Conservation (phyloP, 2,113 vertebrate species). For the Melozone crissalis region DNA sequence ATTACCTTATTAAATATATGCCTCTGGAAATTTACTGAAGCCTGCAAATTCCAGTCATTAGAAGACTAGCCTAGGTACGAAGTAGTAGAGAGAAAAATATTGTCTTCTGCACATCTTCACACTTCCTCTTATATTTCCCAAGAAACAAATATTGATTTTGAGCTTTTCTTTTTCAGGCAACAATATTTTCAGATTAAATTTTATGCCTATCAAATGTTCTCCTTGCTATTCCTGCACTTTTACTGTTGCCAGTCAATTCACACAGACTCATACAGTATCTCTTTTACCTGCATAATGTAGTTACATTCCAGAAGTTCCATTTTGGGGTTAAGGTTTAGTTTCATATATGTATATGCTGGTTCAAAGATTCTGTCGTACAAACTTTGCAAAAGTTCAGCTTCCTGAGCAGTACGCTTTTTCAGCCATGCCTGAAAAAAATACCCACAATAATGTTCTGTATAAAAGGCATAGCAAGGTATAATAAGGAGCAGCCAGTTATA, state of each 20-base stretch:
- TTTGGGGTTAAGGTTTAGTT: constrained; percentile 73
- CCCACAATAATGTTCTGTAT: not conserved
- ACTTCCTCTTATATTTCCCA: not conserved
- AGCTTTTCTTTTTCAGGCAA: not conserved
- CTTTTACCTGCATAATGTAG: constrained; percentile 78
- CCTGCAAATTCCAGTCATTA: not conserved
- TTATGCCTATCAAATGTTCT: not conserved
- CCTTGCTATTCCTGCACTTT: not conserved
- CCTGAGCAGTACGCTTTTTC: constrained; percentile 74
- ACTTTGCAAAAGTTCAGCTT: constrained; percentile 71
- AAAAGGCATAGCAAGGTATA: not conserved
- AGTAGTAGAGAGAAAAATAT: not conserved
- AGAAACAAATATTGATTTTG: not conserved
- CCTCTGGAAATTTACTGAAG: not conserved
- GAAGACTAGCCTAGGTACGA: not conserved
- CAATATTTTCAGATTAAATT: not conserved
- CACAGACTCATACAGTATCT: not conserved
- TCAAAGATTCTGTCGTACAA: constrained; percentile 80
- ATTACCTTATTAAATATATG: not conserved
- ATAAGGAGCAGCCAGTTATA: not conserved
- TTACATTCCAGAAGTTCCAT: constrained; percentile 83
- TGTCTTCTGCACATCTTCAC: not conserved
- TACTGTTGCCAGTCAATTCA: not conserved
- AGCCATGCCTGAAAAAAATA: constrained; percentile 82
- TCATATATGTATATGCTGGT: constrained; percentile 70